These are phyloP conservation scores for Tipula confusa DNA, from an alignment of 2,888 invertebrate species.

Conservation along the genomic window DNA sequence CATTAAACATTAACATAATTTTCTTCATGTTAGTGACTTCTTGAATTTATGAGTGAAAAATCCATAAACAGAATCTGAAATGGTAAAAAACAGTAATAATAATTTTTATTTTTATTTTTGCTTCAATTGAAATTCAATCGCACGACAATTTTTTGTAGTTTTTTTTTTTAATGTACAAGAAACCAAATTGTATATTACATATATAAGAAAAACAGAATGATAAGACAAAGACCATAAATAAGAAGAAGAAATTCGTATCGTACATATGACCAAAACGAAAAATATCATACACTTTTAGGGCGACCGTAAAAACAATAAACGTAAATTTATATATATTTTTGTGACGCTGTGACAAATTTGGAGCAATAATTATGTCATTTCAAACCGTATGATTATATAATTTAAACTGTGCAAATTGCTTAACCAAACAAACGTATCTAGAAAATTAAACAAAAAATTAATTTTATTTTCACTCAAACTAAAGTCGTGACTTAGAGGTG, in stretches of 20 bases:
- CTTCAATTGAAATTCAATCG: conserved; percentile 28
- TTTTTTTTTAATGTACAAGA: background rate
- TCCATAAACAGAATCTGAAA: conserved; percentile 25
- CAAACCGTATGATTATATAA: background rate
- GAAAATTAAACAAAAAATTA: background rate
- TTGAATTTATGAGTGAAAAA: conserved; percentile 25
- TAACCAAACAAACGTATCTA: conserved; percentile 4
- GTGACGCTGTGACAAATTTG: background rate
- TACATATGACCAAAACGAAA: background rate
- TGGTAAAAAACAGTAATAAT: conserved; percentile 21
- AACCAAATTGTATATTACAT: background rate
- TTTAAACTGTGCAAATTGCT: background rate
- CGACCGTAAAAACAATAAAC: background rate
- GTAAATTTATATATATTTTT: background rate
- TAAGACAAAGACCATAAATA: background rate
- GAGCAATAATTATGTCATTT: background rate
- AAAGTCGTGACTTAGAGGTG: conserved; percentile 12
- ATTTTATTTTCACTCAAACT: background rate
- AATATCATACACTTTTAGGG: background rate
- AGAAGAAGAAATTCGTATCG: background rate
- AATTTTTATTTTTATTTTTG: background rate
- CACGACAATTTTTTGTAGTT: background rate
- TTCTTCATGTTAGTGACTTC: conserved; percentile 20
- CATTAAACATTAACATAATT: conserved; percentile 25
- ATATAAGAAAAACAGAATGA: conserved; percentile 3